Base-by-base conservation (phyloP, 2,888 invertebrate species). In the Tholera decimalis region DNA sequence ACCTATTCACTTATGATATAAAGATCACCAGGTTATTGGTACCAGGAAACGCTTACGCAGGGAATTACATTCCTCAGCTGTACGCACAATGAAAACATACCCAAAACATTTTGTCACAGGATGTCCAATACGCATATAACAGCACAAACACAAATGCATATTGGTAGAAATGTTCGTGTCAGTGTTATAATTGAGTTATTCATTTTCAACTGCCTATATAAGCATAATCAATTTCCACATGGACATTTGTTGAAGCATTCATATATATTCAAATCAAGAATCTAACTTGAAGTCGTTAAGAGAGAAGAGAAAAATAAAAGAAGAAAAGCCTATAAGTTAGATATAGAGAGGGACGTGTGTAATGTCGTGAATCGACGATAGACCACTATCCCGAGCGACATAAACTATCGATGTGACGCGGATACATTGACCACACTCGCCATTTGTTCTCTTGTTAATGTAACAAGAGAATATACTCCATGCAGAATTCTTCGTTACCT, bases 281-380 rank as follows among this genome's bases (percentile, higher is more conserved):
- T 4, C 26, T 20, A 33, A 33, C 46, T 24, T 5, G n/a, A n/a
- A n/a, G 9, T 18, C 13, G 15, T 28, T n/a, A n/a, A n/a, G n/a
- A 61, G 3, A 30, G 8, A 33, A 22, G 20, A 24, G 15, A 22
- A 53, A 57, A n/a, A 37, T 24, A 11, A 20, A 57, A 4, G 9
- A 53, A 20, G 39, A 46, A 47, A n/a, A 22, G 35, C 15, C 35
- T 39, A 49, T 59, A 35, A 0, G 26, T 70, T 49, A 11, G 35
- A 56, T 41, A 37, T 35, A 50, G 30, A 33, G 28, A 7, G 51
- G 35, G 51, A 59, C 65, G 56, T 73, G 76, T 73, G 59, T 60
- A 73, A 73, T 75, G 73, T 60, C 22, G 43, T 57, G 76, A 35
- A 73, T 50, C 39, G 44, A n/a, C 70, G 76, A 75, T 73, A 65